These are phyloP conservation scores for Archips xylosteana DNA, from an alignment of 2,888 invertebrate genomes.

Conservation along the genomic window DNA sequence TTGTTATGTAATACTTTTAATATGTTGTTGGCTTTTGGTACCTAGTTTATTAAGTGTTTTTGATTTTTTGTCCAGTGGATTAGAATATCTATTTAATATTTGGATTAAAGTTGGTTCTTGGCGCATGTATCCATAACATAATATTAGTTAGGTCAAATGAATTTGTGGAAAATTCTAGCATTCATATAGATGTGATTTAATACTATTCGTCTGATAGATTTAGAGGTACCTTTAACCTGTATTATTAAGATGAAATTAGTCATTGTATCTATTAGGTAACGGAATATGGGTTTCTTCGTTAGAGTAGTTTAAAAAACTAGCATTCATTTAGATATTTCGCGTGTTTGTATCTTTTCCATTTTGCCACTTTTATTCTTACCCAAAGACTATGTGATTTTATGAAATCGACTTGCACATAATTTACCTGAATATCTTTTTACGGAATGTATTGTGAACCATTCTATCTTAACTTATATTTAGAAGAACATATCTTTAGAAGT, in stretches of 20 bases:
- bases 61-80: constrained; percentile 50
- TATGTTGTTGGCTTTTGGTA: constrained; percentile 60
- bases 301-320: constrained; percentile 13
- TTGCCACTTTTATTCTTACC: neutral
- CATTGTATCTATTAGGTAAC: constrained; percentile 38
- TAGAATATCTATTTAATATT: constrained; percentile 42
- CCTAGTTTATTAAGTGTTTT: constrained; percentile 56
- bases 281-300: constrained; percentile 37
- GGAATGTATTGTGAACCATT: constrained; percentile 1
- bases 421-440: neutral
- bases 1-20: constrained; percentile 43
- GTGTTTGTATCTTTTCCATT: constrained; percentile 6
- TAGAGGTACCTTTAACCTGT: constrained; percentile 22
- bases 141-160: constrained; percentile 21
- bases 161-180: constrained; percentile 32
- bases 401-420: neutral
- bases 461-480: neutral
- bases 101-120: constrained; percentile 46
- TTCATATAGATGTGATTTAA: constrained; percentile 40
- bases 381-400: constrained; percentile 5
- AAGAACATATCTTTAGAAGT: constrained; percentile 58
- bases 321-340: neutral
- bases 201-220: constrained; percentile 33
- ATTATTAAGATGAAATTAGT: constrained; percentile 33
- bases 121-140: constrained; percentile 30